Base-by-base conservation (phyloP, 2,797 vertebrate species). In the Acanthopagrus latus region DNA sequence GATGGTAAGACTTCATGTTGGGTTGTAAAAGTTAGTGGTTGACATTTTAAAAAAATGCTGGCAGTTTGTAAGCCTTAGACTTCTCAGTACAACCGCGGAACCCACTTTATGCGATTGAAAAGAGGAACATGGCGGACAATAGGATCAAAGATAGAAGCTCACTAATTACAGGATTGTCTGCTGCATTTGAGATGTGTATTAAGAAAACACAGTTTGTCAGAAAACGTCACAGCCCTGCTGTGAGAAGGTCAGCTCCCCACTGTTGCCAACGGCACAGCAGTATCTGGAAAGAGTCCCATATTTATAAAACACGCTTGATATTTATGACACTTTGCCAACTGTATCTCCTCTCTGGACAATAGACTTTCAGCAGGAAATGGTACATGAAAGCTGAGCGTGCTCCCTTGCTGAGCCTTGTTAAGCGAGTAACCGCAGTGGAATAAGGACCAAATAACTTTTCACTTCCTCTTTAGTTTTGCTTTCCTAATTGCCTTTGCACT, bases 231-330 rank as follows among this genome's bases (percentile, higher is more conserved):
- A 7, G 0, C 29, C 52, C 64, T 55, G 69, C 74, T 76, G 58
- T 5, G 72, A 65, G 67, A 44, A 41, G 77, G 55, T 72, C 18
- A 2, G 54, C 65, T 7, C 54, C 71, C 58, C 0, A 7, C 29
- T 62, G 76, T 29, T 57, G 54, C 73, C 16, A 48, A 46, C 43
- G 43, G 48, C 38, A 56, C 70, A 16, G 41, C 6, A 41, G 57
- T 58, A 63, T 64, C 71, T 76, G 68, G 54, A 73, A 25, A 38
- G 25, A 72, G 38, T 72, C 66, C 56, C 33, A 1, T 60, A n/a
- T 67, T 63, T 58, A 44, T 47, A 13, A 51, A 80, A 63, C 51
- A 23, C 0, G 7, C 47, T 11, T 44, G 54, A 83, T 76, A 72
- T 76, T 69, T 50, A 64, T 56, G 59, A 56, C 68, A 57, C 33